Conservation (phyloP, 2,797 vertebrate species). For the Melanotaenia parkinsoni region DNA sequence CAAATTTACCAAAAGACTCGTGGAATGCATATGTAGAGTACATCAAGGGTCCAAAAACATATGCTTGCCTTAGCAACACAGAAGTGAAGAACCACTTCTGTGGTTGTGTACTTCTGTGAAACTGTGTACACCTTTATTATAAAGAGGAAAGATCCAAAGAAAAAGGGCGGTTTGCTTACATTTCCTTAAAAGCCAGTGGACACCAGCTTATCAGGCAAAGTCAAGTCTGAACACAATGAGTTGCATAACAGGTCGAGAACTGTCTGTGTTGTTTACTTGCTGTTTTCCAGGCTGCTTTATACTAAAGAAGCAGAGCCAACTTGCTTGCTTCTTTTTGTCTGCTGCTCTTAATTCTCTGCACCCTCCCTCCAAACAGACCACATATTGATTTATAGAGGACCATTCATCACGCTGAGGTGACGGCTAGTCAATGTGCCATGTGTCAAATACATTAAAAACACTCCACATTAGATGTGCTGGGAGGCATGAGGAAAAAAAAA, state of each 20-base stretch:
- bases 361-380: slow-evolving; percentile 20
- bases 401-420: slow-evolving; percentile 32
- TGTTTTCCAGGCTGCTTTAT: slow-evolving; percentile 29
- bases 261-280: slow-evolving; percentile 33
- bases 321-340: slow-evolving; percentile 45
- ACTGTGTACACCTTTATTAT: slow-evolving; percentile 14
- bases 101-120: too few species aligned
- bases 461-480: slow-evolving; percentile 26
- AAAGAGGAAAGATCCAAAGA: slow-evolving; percentile 11
- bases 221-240: slow-evolving; percentile 25
- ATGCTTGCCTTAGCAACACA: slow-evolving; percentile 28
- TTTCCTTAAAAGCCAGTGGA: slow-evolving; percentile 30
- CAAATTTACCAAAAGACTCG: slow-evolving; percentile 23
- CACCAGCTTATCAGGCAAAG: not conserved
- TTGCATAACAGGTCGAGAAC: slow-evolving; percentile 41
- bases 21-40: slow-evolving; percentile 10
- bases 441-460: slow-evolving; percentile 37
- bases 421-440: slow-evolving; percentile 16
- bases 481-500: slow-evolving; percentile 7
- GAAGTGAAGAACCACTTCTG: not conserved
- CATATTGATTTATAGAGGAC: slow-evolving; percentile 49
- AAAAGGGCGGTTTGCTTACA: slow-evolving; percentile 29
- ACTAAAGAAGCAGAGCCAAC: slow-evolving; percentile 30
- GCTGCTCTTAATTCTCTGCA: slow-evolving; percentile 33
- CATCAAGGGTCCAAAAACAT: slow-evolving; percentile 16